These are phyloP conservation scores for Agrilus mali DNA, from an alignment of 2,888 invertebrate species.

Conservation along the genomic window DNA sequence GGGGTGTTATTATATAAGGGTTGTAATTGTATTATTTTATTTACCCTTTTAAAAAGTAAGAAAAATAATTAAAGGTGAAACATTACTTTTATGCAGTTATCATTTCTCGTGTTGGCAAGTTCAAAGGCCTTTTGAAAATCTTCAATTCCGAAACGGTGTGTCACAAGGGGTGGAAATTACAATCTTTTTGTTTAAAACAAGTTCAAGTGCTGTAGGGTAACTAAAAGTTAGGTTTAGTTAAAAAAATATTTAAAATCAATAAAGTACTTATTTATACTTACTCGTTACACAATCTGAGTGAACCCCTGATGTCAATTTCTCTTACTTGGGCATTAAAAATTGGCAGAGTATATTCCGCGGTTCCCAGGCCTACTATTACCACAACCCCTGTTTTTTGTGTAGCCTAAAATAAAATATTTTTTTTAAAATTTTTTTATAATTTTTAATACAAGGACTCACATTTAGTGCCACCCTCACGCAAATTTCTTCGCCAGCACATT, in stretches of 20 bases:
- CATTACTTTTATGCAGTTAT: slow-evolving; percentile 76
- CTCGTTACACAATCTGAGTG: slow-evolving; percentile 83
- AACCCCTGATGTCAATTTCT: slow-evolving; percentile 79
- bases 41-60: no score
- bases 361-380: slow-evolving; percentile 74
- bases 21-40: no score
- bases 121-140: slow-evolving; percentile 76
- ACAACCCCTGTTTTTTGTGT: slow-evolving; percentile 71
- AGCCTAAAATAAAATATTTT: slow-evolving; percentile 42
- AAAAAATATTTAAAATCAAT: no score
- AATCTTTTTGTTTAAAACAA: slow-evolving; percentile 65
- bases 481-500: slow-evolving; percentile 70
- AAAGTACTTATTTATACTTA: slow-evolving; percentile 9
- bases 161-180: slow-evolving; percentile 72
- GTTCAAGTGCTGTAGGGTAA: slow-evolving; percentile 63
- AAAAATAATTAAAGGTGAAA: slow-evolving; percentile 42
- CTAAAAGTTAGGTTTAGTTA: no score
- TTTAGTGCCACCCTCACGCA: slow-evolving; percentile 59
- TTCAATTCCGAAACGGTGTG: slow-evolving; percentile 68
- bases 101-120: slow-evolving; percentile 57
- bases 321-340: slow-evolving; percentile 61
- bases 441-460: slow-evolving; percentile 34
- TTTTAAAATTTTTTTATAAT: not conserved
- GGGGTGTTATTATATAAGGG: no score
- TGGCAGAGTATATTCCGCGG: slow-evolving; percentile 60